These are phyloP conservation scores for Oryzias javanicus DNA, from an alignment of 2,113 vertebrate genomes.

Conservation along the genomic window DNA sequence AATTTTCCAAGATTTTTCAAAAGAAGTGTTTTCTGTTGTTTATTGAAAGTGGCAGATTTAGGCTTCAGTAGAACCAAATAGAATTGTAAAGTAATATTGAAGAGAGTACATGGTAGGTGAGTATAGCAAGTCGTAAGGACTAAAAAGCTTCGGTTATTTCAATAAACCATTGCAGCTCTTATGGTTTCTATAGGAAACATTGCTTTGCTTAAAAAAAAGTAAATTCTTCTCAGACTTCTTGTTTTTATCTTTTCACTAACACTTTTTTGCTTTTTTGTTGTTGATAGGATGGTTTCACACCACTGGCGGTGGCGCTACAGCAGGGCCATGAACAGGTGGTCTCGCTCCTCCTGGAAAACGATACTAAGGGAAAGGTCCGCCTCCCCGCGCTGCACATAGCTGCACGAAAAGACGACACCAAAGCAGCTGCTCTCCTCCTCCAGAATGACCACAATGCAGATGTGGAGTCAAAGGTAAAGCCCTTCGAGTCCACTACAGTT, in stretches of 20 bases:
- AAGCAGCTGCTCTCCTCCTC: conserved; percentile 92
- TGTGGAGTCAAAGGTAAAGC: conserved; percentile 93
- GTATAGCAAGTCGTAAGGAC: too few species aligned
- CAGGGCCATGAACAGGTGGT: conserved; percentile 98
- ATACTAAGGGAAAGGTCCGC: conserved; percentile 97
- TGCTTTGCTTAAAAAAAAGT: too few species aligned
- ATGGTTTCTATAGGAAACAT: too few species aligned
- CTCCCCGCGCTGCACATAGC: conserved; percentile 96
- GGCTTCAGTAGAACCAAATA: too few species aligned
- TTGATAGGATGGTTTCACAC: conserved; percentile 94
- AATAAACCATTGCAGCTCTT: too few species aligned
- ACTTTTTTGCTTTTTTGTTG: background rate
- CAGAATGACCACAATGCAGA: conserved; percentile 97
- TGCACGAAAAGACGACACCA: conserved; percentile 96
- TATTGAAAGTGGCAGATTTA: too few species aligned
- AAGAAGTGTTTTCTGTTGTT: too few species aligned
- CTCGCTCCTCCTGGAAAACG: conserved; percentile 94
- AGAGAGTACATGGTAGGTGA: too few species aligned
- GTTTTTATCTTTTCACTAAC: background rate
- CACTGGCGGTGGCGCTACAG: conserved; percentile 94
- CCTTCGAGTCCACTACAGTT: accelerated
- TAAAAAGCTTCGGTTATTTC: too few species aligned
- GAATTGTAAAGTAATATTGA: too few species aligned
- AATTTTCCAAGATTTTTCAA: too few species aligned
- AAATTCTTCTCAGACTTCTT: background rate